Evolutionary conservation across 2,113 vertebrate species (phyloP).

Genomic region (Synchiropus splendidus): DNA sequence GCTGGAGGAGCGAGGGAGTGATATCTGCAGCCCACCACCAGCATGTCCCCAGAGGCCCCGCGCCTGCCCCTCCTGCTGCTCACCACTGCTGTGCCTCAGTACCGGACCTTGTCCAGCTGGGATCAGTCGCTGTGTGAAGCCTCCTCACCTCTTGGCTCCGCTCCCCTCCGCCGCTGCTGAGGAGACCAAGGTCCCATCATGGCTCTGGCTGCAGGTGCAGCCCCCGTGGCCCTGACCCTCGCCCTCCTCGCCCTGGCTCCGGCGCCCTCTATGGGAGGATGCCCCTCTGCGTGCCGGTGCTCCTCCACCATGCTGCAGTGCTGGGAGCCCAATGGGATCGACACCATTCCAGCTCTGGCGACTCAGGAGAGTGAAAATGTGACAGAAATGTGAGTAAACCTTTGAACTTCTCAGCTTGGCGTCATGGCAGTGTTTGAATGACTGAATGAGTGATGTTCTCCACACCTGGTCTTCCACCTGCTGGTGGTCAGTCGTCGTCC

Average conservation of each 20-base stretch:
- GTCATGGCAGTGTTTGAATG: too few relatives aligned
- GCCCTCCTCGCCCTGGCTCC: slow-evolving; percentile 38
- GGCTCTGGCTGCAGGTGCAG: slow-evolving; percentile 26
- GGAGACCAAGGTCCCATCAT: slow-evolving; percentile 29
- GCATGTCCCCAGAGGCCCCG: slow-evolving; percentile 63
- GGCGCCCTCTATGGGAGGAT: slow-evolving; percentile 32
- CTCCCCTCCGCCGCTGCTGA: slow-evolving; percentile 17
- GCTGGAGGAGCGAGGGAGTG: slow-evolving; percentile 41
- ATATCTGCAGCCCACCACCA: slow-evolving; percentile 56
- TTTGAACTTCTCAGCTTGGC: slow-evolving; percentile 5
- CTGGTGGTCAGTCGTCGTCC: too few relatives aligned
- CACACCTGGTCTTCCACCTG: too few relatives aligned
- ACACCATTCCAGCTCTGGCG: slow-evolving; percentile 51
- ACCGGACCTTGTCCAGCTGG: slow-evolving; percentile 52
- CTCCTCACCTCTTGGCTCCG: slow-evolving; percentile 15
- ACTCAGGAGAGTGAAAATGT: slow-evolving; percentile 67
- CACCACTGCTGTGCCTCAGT: slow-evolving; percentile 58
- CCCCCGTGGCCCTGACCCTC: slow-evolving; percentile 33
- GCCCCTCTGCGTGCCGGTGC: slow-evolving; percentile 64
- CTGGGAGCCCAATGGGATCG: slow-evolving; percentile 53
- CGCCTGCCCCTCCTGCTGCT: slow-evolving; percentile 55
- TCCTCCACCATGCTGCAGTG: slow-evolving; percentile 64
- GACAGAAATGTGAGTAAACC: slow-evolving; percentile 71
- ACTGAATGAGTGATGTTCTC: too few relatives aligned
- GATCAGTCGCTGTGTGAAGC: slow-evolving; percentile 33